Evolutionary conservation across 1,140 invertebrate genomes (phyloP).

Genomic region (Cydia strobilella): DNA sequence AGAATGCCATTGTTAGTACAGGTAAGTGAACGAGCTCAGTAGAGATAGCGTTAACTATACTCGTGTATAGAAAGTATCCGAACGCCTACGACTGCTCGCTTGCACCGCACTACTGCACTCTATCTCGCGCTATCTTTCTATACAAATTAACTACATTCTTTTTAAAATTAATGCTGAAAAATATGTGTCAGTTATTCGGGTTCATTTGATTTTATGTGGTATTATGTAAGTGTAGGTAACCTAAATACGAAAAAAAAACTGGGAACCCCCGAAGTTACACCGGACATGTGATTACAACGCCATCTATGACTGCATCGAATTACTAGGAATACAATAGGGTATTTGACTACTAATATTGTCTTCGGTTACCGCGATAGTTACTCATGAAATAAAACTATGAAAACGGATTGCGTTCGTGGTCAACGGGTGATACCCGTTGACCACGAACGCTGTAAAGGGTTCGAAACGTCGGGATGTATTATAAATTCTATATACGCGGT

Average conservation of each 20-base stretch:
- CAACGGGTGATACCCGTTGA: too few relatives aligned
- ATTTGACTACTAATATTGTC: background rate
- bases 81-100: background rate
- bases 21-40: too few relatives aligned
- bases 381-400: too few relatives aligned
- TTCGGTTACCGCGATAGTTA: too few relatives aligned
- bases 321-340: background rate
- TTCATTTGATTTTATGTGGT: background rate
- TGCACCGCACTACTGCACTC: slow-evolving; percentile 21
- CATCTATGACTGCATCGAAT: background rate
- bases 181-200: background rate
- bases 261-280: background rate
- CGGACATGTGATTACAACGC: background rate
- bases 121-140: slow-evolving; percentile 25
- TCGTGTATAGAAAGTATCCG: background rate
- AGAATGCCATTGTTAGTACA: too few relatives aligned
- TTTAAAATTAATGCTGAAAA: background rate
- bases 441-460: too few relatives aligned
- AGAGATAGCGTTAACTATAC: too few relatives aligned
- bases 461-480: too few relatives aligned
- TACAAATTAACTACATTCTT: background rate
- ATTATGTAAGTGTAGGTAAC: background rate
- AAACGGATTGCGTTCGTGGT: too few relatives aligned
- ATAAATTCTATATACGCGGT: too few relatives aligned
- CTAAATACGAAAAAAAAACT: background rate